Percentiles rank a stretch among this genome's conserved stretches.
Conservation (phyloP, 2,797 vertebrate species). For the Masticophis lateralis region DNA sequence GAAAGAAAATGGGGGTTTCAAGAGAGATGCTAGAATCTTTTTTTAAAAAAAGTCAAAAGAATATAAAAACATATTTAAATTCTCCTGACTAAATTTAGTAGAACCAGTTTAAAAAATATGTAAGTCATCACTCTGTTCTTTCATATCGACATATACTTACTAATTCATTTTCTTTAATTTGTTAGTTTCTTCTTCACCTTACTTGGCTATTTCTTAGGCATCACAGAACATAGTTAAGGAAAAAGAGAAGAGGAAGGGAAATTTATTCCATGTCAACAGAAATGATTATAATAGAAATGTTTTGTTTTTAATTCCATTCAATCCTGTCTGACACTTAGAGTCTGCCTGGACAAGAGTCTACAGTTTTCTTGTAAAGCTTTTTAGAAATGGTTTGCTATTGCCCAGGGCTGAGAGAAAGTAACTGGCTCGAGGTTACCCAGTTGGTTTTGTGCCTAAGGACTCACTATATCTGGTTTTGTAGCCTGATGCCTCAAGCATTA, state of each 20-base stretch:
- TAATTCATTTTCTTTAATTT: not conserved
- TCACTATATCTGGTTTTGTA: not conserved
- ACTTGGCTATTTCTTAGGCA: not conserved
- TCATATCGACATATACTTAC: not conserved
- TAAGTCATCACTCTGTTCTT: not conserved
- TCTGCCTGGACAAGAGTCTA: not conserved
- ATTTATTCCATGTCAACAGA: not conserved
- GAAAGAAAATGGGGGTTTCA: not conserved
- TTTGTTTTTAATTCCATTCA: not conserved
- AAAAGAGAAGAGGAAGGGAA: not conserved
- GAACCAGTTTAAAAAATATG: not conserved
- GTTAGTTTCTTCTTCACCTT: not conserved
- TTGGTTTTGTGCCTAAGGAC: not conserved
- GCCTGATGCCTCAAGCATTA: not conserved
- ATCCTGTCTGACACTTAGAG: not conserved
- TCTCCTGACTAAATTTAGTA: not conserved
- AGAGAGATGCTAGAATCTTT: not conserved
- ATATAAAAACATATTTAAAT: not conserved
- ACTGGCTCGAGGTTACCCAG: not conserved
- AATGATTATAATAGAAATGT: not conserved
- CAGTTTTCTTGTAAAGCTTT: not conserved
- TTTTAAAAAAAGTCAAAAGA: not conserved
- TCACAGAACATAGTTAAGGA: not conserved
- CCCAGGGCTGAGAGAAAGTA: not conserved
- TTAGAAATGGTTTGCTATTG: not conserved